Conservation (phyloP, 2,113 vertebrate species). For the Cavia porcellus region DNA sequence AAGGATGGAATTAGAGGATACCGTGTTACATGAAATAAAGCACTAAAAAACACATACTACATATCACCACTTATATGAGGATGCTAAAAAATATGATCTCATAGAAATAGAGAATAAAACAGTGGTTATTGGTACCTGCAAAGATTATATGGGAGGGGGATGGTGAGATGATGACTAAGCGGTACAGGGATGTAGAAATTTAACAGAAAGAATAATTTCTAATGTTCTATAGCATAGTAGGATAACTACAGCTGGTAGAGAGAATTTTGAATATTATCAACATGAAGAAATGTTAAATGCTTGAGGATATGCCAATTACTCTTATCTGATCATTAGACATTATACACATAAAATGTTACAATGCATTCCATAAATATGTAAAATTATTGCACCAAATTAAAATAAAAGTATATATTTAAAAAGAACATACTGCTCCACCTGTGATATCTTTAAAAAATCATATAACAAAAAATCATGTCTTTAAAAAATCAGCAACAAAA, state of each 20-base stretch:
- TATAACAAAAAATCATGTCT: background rate
- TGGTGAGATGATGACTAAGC: background rate
- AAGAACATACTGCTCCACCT: constrained; percentile 45
- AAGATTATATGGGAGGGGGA: background rate
- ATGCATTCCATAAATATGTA: background rate
- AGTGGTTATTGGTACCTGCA: background rate
- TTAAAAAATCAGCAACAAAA: background rate
- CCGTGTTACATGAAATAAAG: background rate
- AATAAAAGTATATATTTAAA: background rate
- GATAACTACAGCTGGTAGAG: background rate
- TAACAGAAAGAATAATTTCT: background rate
- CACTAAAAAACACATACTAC: background rate
- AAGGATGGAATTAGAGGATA: background rate
- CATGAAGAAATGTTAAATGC: background rate
- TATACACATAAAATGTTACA: background rate
- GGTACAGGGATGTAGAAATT: background rate
- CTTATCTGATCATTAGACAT: background rate
- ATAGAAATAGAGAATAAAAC: background rate
- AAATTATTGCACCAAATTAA: background rate
- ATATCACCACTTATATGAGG: background rate
- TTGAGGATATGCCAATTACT: background rate
- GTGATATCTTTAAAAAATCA: background rate
- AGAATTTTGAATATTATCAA: background rate
- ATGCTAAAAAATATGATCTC: background rate
- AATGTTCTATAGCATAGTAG: background rate